Evolutionary conservation across 30 jellyfish, hydroid and myxozoan genomes (phyloP).

Genomic region (Calvadosia cruxmelitensis): DNA sequence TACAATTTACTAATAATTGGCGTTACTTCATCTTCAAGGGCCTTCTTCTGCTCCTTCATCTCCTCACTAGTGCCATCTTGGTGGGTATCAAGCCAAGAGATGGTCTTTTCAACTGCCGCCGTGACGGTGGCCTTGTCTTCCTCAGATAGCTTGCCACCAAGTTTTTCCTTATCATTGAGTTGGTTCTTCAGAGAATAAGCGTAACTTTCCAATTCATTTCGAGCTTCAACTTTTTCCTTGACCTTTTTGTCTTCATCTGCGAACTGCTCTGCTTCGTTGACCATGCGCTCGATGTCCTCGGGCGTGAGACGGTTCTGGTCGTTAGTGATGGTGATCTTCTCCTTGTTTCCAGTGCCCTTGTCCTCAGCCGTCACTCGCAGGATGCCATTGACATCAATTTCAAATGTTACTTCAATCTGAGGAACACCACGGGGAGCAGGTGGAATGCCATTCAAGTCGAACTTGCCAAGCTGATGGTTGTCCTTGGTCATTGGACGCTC

Average conservation of each 20-base stretch:
- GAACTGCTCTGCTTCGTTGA: constrained; percentile 97
- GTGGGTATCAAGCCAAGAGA: constrained; percentile 85
- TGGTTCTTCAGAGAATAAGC: constrained; percentile 92
- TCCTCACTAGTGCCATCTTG: constrained; percentile 92
- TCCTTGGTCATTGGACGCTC: constrained; percentile 98
- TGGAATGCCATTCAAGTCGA: constrained; percentile 89
- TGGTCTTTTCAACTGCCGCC: constrained; percentile 90
- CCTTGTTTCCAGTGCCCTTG: constrained; percentile 96
- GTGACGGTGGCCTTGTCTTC: constrained; percentile 84
- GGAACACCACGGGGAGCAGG: constrained; percentile 99
- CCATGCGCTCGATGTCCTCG: constrained; percentile 99
- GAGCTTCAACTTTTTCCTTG: constrained; percentile 88
- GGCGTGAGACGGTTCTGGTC: constrained; percentile 98
- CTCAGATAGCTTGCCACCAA: constrained; percentile 88
- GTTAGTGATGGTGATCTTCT: constrained; percentile 95
- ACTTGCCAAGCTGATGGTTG: constrained; percentile 95
- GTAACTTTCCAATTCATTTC: constrained; percentile 88
- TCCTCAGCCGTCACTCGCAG: constrained; percentile 98
- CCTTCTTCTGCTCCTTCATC: constrained; percentile 80
- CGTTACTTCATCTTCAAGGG: constrained; percentile 82
- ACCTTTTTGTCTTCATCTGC: constrained; percentile 97
- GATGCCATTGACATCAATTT: constrained; percentile 96
- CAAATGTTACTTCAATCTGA: constrained; percentile 98
- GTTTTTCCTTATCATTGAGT: constrained; percentile 80
- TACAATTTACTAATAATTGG: constrained; percentile 93